A percentile compares a stretch with the other conserved stretches of the same genome.
phyloP scores from a whole-genome alignment of 2,797 vertebrate genomes.

The Chanos chanos region DNA sequence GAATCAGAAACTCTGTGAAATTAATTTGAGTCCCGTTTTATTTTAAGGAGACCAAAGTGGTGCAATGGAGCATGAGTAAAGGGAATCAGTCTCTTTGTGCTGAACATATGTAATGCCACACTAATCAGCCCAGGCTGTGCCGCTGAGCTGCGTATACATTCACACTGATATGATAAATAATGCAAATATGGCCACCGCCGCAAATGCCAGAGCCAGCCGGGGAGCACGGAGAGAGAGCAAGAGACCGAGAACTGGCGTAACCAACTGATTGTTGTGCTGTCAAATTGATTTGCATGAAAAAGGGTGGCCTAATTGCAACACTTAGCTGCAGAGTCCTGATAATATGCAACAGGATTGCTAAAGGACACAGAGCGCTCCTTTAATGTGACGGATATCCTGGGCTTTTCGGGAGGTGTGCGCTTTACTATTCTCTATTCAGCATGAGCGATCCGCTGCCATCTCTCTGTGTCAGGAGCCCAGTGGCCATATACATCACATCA shows the following conservation, averaged over 20 bases:
- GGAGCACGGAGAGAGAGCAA: slow-evolving; percentile 31
- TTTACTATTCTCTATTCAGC: slow-evolving; percentile 50
- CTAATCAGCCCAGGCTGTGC: slow-evolving; percentile 59
- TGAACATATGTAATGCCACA: slow-evolving; percentile 64
- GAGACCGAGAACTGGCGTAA: slow-evolving; percentile 57
- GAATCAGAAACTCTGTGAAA: slow-evolving; percentile 46
- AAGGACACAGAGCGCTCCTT: slow-evolving; percentile 61
- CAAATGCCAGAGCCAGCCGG: slow-evolving; percentile 68
- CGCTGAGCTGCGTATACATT: slow-evolving; percentile 54
- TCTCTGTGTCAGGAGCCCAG: slow-evolving; percentile 1
- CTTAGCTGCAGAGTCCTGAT: slow-evolving; percentile 73
- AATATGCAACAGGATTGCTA: slow-evolving; percentile 68
- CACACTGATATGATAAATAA: slow-evolving; percentile 76
- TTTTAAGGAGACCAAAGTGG: slow-evolving; percentile 39
- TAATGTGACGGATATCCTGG: slow-evolving; percentile 61
- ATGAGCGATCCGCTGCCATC: slow-evolving; percentile 10
- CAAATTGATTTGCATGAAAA: slow-evolving; percentile 80
- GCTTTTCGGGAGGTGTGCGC: slow-evolving; percentile 48
- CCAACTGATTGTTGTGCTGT: slow-evolving; percentile 77
- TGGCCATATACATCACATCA: not conserved
- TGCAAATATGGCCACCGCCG: slow-evolving; percentile 68
- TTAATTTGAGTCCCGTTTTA: slow-evolving; percentile 46
- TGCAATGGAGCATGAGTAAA: slow-evolving; percentile 46
- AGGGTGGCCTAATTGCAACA: slow-evolving; percentile 75
- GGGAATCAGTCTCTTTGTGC: slow-evolving; percentile 61